Evolutionary conservation across 2,797 vertebrate genomes (phyloP), one percentile per base, ranked within the genome.

Genomic region (Sebastes alutus): DNA sequence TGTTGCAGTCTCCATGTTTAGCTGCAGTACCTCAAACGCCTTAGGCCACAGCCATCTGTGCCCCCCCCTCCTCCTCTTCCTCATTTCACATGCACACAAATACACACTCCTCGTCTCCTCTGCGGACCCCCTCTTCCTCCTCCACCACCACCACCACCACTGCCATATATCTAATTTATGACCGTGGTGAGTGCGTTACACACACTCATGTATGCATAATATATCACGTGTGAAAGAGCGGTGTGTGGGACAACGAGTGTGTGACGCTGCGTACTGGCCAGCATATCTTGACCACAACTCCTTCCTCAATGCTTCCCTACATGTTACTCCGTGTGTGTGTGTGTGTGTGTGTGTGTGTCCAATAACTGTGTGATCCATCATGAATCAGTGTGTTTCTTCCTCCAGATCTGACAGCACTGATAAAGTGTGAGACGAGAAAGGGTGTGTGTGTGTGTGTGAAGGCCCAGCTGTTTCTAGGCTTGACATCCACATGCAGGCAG

Each of bases 111-210:
- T 78, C 67, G 52, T 58, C 79, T 69, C 72, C 70, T 76, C 68
- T 54, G 42, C 18, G 33, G 35, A 62, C 79, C 82, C 81, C 77
- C 67, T 29, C 75, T 81, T 70, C 80, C 32, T 77, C 66, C 71
- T 60, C 80, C 42, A 38, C 87, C 69, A 46, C 77, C 83, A 52
- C 82, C 69, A 68, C 83, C 69, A 58, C 82, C 52, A n/a, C n/a
- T n/a, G 76, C 89, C 86, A 92, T 93, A 92, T 93, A 93, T 93
- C 87, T 92, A 89, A 94, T 95, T 90, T 91, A 95, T 94, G 90
- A 84, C 82, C n/a, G 46, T 81, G 84, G 88, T 92, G 91, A 93
- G 89, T 92, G 88, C 71, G 87, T 92, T 89, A 89, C 90, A 89
- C 82, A 87, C 85, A 85, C 90, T 82, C 87, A 89, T 94, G 91